phyloP scores from a whole-genome alignment of 2,888 invertebrate genomes.

The Diploptera punctata region DNA sequence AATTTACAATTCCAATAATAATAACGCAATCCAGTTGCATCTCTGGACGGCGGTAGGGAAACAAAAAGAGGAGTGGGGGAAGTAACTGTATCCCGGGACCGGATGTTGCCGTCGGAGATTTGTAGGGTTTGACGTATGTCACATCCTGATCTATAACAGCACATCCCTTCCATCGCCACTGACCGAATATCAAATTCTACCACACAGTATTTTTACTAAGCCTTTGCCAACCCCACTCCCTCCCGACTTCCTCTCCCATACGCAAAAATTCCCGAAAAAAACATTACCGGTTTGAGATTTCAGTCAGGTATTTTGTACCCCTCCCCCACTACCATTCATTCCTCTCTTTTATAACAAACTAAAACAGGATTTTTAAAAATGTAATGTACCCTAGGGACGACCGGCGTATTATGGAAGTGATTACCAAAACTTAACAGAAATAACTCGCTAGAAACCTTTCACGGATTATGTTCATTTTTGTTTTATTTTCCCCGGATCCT shows the following conservation, averaged over 20 bases:
- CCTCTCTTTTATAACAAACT: too few relatives aligned
- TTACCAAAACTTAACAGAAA: too few relatives aligned
- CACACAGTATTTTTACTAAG: slow-evolving; percentile 1
- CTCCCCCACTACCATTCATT: neutral
- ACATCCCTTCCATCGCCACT: neutral
- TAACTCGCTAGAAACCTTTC: too few relatives aligned
- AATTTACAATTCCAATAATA: slow-evolving; percentile 36
- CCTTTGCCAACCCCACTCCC: neutral
- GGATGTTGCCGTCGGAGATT: slow-evolving; percentile 27
- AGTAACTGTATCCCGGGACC: slow-evolving; percentile 28
- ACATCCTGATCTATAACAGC: slow-evolving; percentile 9
- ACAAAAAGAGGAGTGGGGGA: slow-evolving; percentile 21
- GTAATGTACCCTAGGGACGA: neutral
- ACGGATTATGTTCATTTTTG: too few relatives aligned
- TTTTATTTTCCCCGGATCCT: too few relatives aligned
- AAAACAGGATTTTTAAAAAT: slow-evolving; percentile 6
- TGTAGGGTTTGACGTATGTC: slow-evolving; percentile 24
- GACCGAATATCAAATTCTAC: slow-evolving; percentile 8
- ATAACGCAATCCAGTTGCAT: slow-evolving; percentile 30
- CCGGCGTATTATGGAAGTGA: neutral
- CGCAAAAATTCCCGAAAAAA: slow-evolving; percentile 19
- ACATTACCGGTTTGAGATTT: slow-evolving; percentile 24
- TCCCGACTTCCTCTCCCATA: slow-evolving; percentile 6
- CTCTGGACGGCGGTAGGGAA: slow-evolving; percentile 18
- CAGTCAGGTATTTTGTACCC: neutral